Evolutionary conservation across 2,797 vertebrate species (phyloP).

Genomic region (Paguma larvata): DNA sequence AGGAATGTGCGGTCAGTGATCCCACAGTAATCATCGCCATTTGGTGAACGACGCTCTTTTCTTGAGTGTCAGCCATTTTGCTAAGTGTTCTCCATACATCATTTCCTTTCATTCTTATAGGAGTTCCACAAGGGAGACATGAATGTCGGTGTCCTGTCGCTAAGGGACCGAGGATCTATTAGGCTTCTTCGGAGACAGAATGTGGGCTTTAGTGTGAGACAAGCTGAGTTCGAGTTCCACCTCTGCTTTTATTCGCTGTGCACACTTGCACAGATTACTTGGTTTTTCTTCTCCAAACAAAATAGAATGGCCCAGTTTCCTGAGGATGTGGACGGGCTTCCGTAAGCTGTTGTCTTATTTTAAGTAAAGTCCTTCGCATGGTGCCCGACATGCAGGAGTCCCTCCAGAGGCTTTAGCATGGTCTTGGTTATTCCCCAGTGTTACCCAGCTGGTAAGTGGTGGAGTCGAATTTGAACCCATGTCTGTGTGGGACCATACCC

Average conservation of each 20-base stretch:
- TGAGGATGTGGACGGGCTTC: not conserved
- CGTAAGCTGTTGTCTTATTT: not conserved
- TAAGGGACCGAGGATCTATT: not conserved
- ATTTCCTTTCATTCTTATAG: not conserved
- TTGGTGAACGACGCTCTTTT: not conserved
- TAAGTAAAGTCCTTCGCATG: not conserved
- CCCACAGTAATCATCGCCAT: not conserved
- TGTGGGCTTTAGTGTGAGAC: not conserved
- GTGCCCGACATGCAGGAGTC: not conserved
- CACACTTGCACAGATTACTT: not conserved
- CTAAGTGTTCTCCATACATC: not conserved
- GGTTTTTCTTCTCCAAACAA: not conserved
- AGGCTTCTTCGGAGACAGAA: not conserved
- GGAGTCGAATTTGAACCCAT: not conserved
- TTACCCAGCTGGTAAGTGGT: not conserved
- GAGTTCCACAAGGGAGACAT: not conserved
- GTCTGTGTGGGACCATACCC: not conserved
- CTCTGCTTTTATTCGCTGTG: not conserved
- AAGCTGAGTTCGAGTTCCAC: not conserved
- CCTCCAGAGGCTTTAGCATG: not conserved
- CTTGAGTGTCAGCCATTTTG: not conserved
- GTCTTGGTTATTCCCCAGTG: not conserved
- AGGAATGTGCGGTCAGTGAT: not conserved
- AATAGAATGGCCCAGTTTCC: not conserved
- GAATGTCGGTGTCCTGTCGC: not conserved